Base-by-base conservation (phyloP, 2,797 vertebrate species). In the Lagodon rhomboides region DNA sequence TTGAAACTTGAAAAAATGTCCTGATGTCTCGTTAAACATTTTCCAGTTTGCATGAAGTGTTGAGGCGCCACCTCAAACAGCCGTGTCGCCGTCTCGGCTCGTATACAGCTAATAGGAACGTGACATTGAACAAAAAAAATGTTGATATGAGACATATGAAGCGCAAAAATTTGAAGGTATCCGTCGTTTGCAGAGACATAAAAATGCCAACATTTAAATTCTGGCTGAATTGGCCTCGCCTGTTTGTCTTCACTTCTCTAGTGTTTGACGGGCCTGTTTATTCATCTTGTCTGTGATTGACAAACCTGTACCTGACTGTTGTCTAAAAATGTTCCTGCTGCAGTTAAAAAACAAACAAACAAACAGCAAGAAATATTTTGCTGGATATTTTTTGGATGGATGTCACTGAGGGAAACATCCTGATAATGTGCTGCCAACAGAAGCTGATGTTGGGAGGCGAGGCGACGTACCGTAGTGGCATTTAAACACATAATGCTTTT, bases 351-450 rank as follows among this genome's bases (percentile, higher is more conserved):
- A 41, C 41, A 34, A 12, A 23, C 59, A 68, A 79, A 65, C 25
- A 70, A 79, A 72, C 20, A 66, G 46, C n/a, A 0, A 73, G 67
- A 56, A 38, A 46, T 55, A 49, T 77, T 80, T 72, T 77, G 70
- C n/a, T 9, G 62, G 23, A 54, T 68, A 73, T 69, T 30, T 4
- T 30, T 30, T 30, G 38, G 27, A 66, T 73, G 67, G 59, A 41
- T 60, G 62, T 83, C 78, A 68, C 30, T n/a, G 65, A 41, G 47
- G 50, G 43, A 84, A 83, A 74, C 61, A 59, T 60, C 3, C 25
- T 59, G 44, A 79, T 72, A 55, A 60, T 68, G 27, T 63, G 53
- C 30, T 34, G 62, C 47, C 46, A 22, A 4, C 63, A 3, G 18
- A 53, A 70, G 61, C 54, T 22, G n/a, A 55, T 23, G 67, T 30